Conservation (phyloP, 2,888 invertebrate genomes). For the Drosophila leonis region DNA sequence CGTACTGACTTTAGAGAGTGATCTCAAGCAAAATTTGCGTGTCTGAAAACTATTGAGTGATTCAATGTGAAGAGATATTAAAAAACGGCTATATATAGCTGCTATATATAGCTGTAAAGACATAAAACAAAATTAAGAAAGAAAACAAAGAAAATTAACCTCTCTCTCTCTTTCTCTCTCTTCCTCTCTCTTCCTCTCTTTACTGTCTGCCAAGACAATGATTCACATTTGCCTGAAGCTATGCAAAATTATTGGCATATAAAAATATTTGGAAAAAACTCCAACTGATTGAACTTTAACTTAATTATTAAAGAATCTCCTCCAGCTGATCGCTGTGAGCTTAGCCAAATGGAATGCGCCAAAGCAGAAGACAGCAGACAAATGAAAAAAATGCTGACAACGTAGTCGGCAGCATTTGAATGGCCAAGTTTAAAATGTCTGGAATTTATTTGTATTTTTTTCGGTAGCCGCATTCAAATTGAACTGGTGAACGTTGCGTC, state of each 20-base stretch:
- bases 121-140: too few relatives aligned
- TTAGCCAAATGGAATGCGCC: slow-evolving; percentile 10
- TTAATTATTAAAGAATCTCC: slow-evolving; percentile 36
- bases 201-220: background rate
- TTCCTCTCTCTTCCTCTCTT: background rate
- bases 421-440: slow-evolving; percentile 67
- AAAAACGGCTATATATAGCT: too few relatives aligned
- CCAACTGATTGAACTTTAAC: slow-evolving; percentile 8
- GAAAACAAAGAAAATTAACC: too few relatives aligned
- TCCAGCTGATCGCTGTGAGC: slow-evolving; percentile 1
- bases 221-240: background rate
- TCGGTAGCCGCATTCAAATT: slow-evolving; percentile 77
- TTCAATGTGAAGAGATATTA: too few relatives aligned
- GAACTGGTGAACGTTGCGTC: slow-evolving; percentile 37
- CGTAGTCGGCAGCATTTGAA: slow-evolving; percentile 70
- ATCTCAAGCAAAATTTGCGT: too few relatives aligned
- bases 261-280: background rate
- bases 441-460: slow-evolving; percentile 58
- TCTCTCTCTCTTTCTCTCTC: background rate
- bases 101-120: too few relatives aligned
- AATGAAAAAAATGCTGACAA: slow-evolving; percentile 17
- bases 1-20: too few relatives aligned
- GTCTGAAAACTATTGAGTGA: too few relatives aligned
- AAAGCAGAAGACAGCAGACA: slow-evolving; percentile 7
- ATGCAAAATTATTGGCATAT: background rate